Base-by-base conservation (phyloP, 2,888 invertebrate genomes). In the Archips xylosteana region DNA sequence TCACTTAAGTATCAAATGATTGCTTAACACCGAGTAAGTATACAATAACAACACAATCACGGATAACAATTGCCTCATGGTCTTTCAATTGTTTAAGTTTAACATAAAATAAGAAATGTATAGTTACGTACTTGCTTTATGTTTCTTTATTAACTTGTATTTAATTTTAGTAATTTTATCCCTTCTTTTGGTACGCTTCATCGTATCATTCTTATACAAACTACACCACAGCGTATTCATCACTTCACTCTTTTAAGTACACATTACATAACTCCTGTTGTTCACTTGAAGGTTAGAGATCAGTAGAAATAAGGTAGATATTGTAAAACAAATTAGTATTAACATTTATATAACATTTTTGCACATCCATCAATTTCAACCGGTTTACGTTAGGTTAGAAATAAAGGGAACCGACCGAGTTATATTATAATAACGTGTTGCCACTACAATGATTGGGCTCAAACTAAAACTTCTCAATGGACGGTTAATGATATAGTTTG, bases 161-260 rank as follows among this genome's bases (percentile, higher is more conserved):
- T 92, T 93, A 79, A 90, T 84, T 88, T 93, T 94, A 76, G 83
- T 85, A 76, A 91, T 88, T 89, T 89, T 92, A 83, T 90, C 89
- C 77, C 82, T 80, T 78, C 88, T 92, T 84, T 88, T 92, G 72
- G 86, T 79, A 74, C 89, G 89, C 78, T 90, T 93, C 90, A 89
- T 87, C 71, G 83, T 87, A 72, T 79, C 81, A 78, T 80, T 76
- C 62, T 77, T 79, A 36, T 71, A 61, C 65, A 75, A 70, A 60
- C 59, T 71, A 79, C 82, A 82, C 82, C 83, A 83, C 78, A 82
- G 78, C 77, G 82, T 83, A 81, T 89, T 85, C 89, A 88, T 87
- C 82, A 83, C 81, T 69, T 66, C 66, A 68, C 66, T 71, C 74
- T 77, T 71, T 71, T 75, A 77, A 74, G 59, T 68, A 69, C 60